phyloP scores from a whole-genome alignment of 1,140 invertebrate genomes.

The Aphaenogaster floridana region DNA sequence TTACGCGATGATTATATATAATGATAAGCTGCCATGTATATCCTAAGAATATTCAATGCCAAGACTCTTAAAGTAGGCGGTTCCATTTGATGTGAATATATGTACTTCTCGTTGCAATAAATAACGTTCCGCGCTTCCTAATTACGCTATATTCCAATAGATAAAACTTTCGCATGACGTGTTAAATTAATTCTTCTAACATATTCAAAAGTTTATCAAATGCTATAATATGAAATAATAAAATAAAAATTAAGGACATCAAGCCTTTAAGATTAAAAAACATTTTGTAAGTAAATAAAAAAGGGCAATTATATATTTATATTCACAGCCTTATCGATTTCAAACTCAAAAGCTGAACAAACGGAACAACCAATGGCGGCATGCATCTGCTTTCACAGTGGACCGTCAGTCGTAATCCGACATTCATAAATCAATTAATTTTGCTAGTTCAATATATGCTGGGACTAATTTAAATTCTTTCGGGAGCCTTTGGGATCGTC shows the following conservation, averaged over 20 bases:
- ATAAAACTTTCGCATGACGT: not conserved
- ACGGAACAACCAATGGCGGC: not conserved
- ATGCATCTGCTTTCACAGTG: not conserved
- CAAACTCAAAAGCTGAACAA: not conserved
- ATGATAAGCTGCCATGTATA: slow-evolving; percentile 28
- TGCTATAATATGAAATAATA: not conserved
- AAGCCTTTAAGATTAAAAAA: not conserved
- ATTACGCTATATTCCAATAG: slow-evolving; percentile 1
- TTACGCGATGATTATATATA: slow-evolving; percentile 42
- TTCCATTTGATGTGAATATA: slow-evolving; percentile 27
- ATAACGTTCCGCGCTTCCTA: slow-evolving; percentile 21
- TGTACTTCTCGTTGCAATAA: slow-evolving; percentile 26
- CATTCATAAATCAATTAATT: slow-evolving; percentile 86
- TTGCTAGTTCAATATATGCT: slow-evolving; percentile 84
- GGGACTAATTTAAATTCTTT: slow-evolving; percentile 86
- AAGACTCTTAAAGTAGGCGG: slow-evolving; percentile 45
- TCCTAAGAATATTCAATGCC: slow-evolving; percentile 35
- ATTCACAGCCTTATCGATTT: not conserved
- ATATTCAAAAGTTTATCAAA: not conserved
- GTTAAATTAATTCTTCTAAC: not conserved
- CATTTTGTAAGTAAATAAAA: not conserved
- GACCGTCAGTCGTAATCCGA: not conserved
- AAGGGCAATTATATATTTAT: not conserved
- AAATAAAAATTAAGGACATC: not conserved
- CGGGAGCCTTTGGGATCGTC: slow-evolving; percentile 80